Base-by-base conservation (phyloP, 2,888 invertebrate genomes). In the Halictus ligatus region DNA sequence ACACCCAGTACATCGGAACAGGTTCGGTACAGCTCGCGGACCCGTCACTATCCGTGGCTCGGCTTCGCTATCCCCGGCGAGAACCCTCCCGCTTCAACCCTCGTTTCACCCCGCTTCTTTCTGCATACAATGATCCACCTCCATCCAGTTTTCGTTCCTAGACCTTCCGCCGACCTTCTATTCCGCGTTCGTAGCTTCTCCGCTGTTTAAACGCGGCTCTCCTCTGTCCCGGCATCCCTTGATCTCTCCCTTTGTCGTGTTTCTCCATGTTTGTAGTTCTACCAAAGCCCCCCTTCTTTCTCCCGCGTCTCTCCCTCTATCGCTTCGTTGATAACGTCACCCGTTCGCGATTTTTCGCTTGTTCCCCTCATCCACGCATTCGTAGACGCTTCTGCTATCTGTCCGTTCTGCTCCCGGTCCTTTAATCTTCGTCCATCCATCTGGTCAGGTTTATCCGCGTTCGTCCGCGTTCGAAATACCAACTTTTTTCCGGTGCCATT, bases 161-260 rank as follows among this genome's bases (percentile, higher is more conserved):
- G 74, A 74, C 79, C 74, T 25, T 40, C 74, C 64, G 29, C 15
- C 74, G 74, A 29, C 48, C 35, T 64, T 80, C 74, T 25, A 64
- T 79, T 73, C n/a, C 60, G 58, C 60, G 79, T 46, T 72, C 83
- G 82, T 83, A 69, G 54, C 64, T 83, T 74, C 67, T 69, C 64
- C 73, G 48, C 40, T 83, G 83, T 84, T 84, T 83, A 73, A 69
- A 58, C 77, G 40, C 77, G 74, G 78, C 58, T 84, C 80, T 75
- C 80, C 80, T 60, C 83, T 48, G 75, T 69, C 71, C 58, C 80
- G 48, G 71, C 58, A 77, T 75, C 78, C 83, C 84, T 84, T 84
- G 84, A 84, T 84, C 84, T 84, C 73, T 83, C 77, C 84, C 83
- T 84, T 83, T 84, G 84, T 81, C 81, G 71, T 48, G 50, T 64